A percentile compares a stretch with the other conserved stretches of the same genome.
Evolutionary conservation across 2,888 invertebrate genomes (phyloP).

Genomic region (Cosmorhoe ocellata): DNA sequence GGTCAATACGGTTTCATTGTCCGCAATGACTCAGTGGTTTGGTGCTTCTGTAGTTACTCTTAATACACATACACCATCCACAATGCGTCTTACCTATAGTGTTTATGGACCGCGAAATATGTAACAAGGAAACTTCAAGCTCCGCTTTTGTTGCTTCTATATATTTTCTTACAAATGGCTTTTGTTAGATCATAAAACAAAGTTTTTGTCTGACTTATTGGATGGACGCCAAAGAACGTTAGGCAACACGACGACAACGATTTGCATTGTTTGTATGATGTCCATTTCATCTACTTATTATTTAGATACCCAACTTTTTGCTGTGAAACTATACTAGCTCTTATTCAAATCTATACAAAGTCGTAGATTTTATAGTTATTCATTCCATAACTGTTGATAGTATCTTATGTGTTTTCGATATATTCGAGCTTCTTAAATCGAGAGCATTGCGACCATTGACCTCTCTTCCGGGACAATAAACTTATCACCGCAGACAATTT

Average conservation of each 20-base stretch:
- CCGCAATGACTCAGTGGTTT: conserved; percentile 33
- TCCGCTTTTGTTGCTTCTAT: conserved; percentile 46
- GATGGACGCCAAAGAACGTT: conserved; percentile 51
- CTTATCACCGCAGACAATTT: conserved; percentile 29
- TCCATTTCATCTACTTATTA: neutral
- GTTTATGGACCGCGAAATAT: conserved; percentile 48
- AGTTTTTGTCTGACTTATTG: conserved; percentile 52
- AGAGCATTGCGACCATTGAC: conserved; percentile 28
- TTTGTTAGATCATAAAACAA: conserved; percentile 46
- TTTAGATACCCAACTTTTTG: neutral
- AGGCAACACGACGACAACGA: conserved; percentile 20
- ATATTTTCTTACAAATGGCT: conserved; percentile 49
- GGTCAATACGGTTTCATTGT: conserved; percentile 60
- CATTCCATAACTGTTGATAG: neutral
- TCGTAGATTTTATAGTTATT: neutral
- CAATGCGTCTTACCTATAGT: conserved; percentile 36
- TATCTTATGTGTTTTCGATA: neutral
- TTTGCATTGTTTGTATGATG: conserved; percentile 12
- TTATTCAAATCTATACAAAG: conserved; percentile 1
- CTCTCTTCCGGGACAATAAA: conserved; percentile 34
- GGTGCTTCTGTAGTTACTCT: conserved; percentile 55
- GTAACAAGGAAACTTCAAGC: conserved; percentile 58
- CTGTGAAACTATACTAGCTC: neutral
- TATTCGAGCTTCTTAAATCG: conserved; percentile 13
- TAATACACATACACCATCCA: conserved; percentile 37